Base-by-base conservation (phyloP, 2,797 vertebrate species). In the Pseudochirops cupreus region DNA sequence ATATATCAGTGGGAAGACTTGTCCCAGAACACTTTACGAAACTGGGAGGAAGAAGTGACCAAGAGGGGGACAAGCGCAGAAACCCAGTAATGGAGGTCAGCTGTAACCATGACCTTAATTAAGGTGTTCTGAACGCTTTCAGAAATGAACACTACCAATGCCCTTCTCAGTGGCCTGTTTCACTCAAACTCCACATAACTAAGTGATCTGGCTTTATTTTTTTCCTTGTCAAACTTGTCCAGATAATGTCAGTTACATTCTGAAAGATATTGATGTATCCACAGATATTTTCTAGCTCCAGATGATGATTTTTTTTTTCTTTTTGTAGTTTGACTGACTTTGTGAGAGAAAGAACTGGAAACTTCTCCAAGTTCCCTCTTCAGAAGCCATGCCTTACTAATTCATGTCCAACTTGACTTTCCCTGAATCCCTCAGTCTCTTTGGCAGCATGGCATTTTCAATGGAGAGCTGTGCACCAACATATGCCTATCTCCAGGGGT, bases 1-100 rank as follows among this genome's bases (percentile, higher is more conserved):
- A 89, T 82, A 16, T 92, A n/a, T 94, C 87, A 87, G 13, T 93
- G 67, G 57, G 57, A 96, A 92, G 87, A 92, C 16, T 2, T 94
- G 24, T 94, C 57, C 56, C 82, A 3, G 74, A 50, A 94, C 58
- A 92, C 54, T 93, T 97, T 96, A 82, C 90, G 93, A 96, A 96
- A 62, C 59, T 95, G 62, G 74, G 13, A 52, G 39, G 53, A 90
- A 96, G 92, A 54, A 74, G 12, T 56, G 91, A 62, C n/a, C 58
- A 67, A 89, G 55, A 50, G 56, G 89, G 92, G 56, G 90, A 94
- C 93, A 57, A 91, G 91, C 82, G 74, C 95, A 87, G 58, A 93
- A 96, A 94, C 39, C 56, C 91, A 33, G 9, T 94, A 96, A 93
- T 59, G 7, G 62, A 74, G 89, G 29, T 95, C 93, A 92, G 14